Evolutionary conservation across 2,113 vertebrate genomes (phyloP), one percentile per base, ranked within the genome.

Genomic region (Seriola rivoliana): DNA sequence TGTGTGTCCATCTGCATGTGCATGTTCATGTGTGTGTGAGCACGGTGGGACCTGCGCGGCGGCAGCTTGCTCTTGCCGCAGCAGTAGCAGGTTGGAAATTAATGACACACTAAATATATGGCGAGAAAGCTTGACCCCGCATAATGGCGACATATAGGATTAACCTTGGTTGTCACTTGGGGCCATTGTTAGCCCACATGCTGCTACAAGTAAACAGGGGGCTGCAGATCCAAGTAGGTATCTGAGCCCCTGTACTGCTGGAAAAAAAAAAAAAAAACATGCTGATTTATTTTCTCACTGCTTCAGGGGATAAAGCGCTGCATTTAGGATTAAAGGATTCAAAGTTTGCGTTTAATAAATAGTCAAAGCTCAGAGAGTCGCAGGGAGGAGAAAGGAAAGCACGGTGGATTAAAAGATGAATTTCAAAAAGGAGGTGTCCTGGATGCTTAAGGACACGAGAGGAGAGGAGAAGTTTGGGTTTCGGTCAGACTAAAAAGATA

Each of bases 71-170:
- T 84, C 81, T 71, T 78, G 94, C 94, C 92, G 95, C 96, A 96
- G 95, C 94, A 94, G 95, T 94, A 95, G 95, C 96, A 96, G 95
- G 94, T 95, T 97, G 96, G 94, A 97, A 95, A 97, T 97, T 97
- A 97, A 96, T 95, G 95, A 96, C 94, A 96, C 92, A 93, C 93
- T 93, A 94, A 95, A 95, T 95, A 92, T 84, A 87, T 92, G 94
- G 95, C 94, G 94, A 75, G 93, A 94, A 93, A 95, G 96, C 92
- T 96, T 94, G 93, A 95, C 95, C 91, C 93, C 88, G 89, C 89
- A 95, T 96, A 95, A 96, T 95, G 90, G 87, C 83, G 90, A 93
- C 94, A 94, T 94, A 95, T 95, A 95, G 95, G 95, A 96, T 96
- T 96, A 95, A 96, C 95, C 94, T 94, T 94, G 93, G 90, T 87